Evolutionary conservation across 23 tunicate genomes (phyloP).

Genomic region (Halocynthia aurantium): DNA sequence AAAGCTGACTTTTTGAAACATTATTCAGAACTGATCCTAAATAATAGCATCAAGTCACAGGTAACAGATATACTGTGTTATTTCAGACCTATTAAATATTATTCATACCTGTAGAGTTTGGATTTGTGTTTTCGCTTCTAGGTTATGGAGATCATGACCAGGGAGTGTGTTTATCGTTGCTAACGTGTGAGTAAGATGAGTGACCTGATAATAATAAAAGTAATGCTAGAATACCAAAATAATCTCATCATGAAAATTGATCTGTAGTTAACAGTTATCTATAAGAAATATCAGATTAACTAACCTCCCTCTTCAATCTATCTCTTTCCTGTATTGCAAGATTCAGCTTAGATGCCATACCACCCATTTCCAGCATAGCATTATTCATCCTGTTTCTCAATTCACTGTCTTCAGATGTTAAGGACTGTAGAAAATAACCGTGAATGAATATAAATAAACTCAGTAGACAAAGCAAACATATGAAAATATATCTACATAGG

Average conservation of each 20-base stretch:
- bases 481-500: no score
- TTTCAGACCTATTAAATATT: no score
- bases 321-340: slow-evolving; percentile 66
- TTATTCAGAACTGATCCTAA: no score
- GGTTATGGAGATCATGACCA: slow-evolving; percentile 7
- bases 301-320: slow-evolving; percentile 55
- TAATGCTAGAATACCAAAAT: background rate
- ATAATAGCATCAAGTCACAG: no score
- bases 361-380: slow-evolving; percentile 92
- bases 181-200: slow-evolving; percentile 46
- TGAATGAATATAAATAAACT: no score
- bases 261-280: background rate
- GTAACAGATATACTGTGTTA: no score
- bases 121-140: slow-evolving; percentile 26
- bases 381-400: slow-evolving; percentile 39
- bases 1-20: no score
- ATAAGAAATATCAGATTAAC: background rate
- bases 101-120: slow-evolving; percentile 2
- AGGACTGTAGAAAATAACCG: background rate
- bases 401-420: slow-evolving; percentile 63
- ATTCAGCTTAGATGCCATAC: slow-evolving; percentile 74
- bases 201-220: slow-evolving; percentile 14
- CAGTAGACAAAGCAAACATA: no score
- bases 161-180: slow-evolving; percentile 50
- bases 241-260: background rate